Conservation (phyloP, 2,888 invertebrate species). For the Drosophila cognata region DNA sequence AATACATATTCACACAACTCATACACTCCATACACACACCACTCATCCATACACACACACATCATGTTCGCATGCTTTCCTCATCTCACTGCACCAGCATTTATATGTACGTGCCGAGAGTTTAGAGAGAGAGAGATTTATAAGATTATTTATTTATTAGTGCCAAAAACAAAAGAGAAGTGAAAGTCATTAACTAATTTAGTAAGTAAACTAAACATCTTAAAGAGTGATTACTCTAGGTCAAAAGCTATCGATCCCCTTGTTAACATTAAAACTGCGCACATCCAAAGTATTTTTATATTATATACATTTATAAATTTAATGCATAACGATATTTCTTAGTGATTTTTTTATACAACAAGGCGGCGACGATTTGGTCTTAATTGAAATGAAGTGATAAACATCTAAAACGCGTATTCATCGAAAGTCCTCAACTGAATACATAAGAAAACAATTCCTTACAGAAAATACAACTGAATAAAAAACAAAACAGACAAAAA, state of each 20-base stretch:
- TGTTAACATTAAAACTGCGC: conserved; percentile 58
- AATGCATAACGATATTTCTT: conserved; percentile 47
- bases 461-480: conserved; percentile 37
- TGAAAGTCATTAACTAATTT: conserved; percentile 74
- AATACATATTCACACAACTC: background rate
- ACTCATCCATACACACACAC: background rate
- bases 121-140: conserved; percentile 64
- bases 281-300: conserved; percentile 76
- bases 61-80: conserved; percentile 47
- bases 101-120: conserved; percentile 19
- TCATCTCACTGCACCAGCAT: conserved; percentile 32
- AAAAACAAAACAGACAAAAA: conserved; percentile 1
- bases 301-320: conserved; percentile 37
- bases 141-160: conserved; percentile 78
- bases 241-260: conserved; percentile 23
- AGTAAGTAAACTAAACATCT: conserved; percentile 38
- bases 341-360: conserved; percentile 33
- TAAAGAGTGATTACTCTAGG: conserved; percentile 52
- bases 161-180: conserved; percentile 60
- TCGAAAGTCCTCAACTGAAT: conserved; percentile 16
- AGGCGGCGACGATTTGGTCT: conserved; percentile 2
- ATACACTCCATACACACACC: background rate
- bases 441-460: conserved; percentile 23
- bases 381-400: conserved; percentile 67
- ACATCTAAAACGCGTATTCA: conserved; percentile 30